Base-by-base conservation (phyloP, 2,113 vertebrate species). In the Xiphias gladius region DNA sequence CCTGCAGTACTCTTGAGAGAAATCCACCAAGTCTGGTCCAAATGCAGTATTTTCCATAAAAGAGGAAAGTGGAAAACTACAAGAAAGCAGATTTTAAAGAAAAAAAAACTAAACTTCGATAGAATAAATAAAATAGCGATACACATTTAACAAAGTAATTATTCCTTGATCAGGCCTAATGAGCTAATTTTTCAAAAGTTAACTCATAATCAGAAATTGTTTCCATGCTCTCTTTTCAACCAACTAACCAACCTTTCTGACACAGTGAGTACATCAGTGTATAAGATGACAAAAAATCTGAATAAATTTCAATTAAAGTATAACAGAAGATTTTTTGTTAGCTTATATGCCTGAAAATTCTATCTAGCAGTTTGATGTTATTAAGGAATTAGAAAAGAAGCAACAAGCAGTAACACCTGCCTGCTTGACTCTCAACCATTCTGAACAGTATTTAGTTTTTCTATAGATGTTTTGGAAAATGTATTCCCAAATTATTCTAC, bases 1-100 rank as follows among this genome's bases (percentile, higher is more conserved):
- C 84, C 86, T 74, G 62, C 76, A 79, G 66, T 46, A 61, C 52
- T 86, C 80, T 70, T 70, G 30, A 63, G 59, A 79, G 72, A 82
- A 80, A 77, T 69, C 28, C 59, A 80, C 52, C 46, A 82, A 83
- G 64, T 61, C 52, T 43, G 57, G 26, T 58, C 46, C 52, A 54
- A 62, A 84, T 30, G 39, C 32, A 62, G n/a, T 64, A 1, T 64
- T 86, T 74, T 80, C 19, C 39, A 58, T 69, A 52, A 30, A 52
- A 71, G 24, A 75, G 64, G 48, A 58, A 37, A 58, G 1, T 14
- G 62, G 26, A 20, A 48, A 75, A 30, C 39, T 58, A 14, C n/a
- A 54, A 28, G 17, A 52, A 68, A 48, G n/a, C 26, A 41, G 12
- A 37, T 22, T 77, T 19, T 43, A 61, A 43, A 68, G 26, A 58